Percentiles rank a stretch among this genome's conserved stretches.
phyloP scores from a whole-genome alignment of 2,888 invertebrate genomes.

The Spicauda simplicius region DNA sequence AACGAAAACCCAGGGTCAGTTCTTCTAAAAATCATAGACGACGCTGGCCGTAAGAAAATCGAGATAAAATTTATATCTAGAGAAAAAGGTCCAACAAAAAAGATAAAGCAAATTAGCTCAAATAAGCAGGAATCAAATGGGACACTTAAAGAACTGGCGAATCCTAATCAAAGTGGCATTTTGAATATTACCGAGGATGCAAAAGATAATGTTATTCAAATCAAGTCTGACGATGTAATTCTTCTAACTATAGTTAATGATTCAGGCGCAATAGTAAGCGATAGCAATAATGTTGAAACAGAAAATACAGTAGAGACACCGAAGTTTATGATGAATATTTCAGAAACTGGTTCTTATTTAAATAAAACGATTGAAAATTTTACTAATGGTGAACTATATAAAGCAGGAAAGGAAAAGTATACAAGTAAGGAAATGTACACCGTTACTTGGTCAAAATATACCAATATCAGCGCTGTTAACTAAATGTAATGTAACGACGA shows the following conservation, averaged over 20 bases:
- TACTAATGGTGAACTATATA: no score
- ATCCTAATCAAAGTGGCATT: neutral
- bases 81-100: slow-evolving; percentile 36
- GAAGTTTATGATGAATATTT: neutral
- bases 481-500: no score
- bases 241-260: slow-evolving; percentile 35
- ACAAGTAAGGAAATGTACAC: neutral
- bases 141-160: neutral
- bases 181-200: neutral
- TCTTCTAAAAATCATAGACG: slow-evolving; percentile 55
- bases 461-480: no score
- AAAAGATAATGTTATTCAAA: slow-evolving; percentile 19
- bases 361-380: neutral
- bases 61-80: slow-evolving; percentile 54
- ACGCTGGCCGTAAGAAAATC: slow-evolving; percentile 50
- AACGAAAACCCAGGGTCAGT: slow-evolving; percentile 44
- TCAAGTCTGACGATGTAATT: slow-evolving; percentile 36
- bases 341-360: neutral
- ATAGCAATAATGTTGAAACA: neutral
- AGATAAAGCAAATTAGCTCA: slow-evolving; percentile 25
- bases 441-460: no score
- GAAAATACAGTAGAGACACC: neutral
- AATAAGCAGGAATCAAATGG: slow-evolving; percentile 22
- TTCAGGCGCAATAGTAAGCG: slow-evolving; percentile 3
- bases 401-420: neutral